Evolutionary conservation across 1,140 invertebrate genomes (phyloP).

Genomic region (roundworm (Caenorhabditis elegans)): WBcel235 BX284602.5:11778501-11779000

Average conservation of each 20-base stretch:
- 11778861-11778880: neutral
- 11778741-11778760: neutral
- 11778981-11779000: neutral
- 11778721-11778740: neutral
- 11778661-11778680: neutral
- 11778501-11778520: no score
- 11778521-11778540: no score
- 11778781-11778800: neutral
- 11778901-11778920: neutral
- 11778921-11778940: neutral
- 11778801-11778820: neutral
- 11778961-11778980: neutral
- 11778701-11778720: neutral
- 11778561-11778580: no score
- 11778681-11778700: no score
- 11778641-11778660: neutral
- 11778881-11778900: neutral
- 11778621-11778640: neutral
- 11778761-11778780: constrained; percentile 8
- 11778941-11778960: neutral
- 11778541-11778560: no score
- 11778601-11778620: constrained; percentile 2
- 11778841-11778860: neutral
- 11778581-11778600: neutral
- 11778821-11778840: neutral